Base-by-base conservation (phyloP, 2,113 vertebrate species). In the Tricholaema leucomelas region DNA sequence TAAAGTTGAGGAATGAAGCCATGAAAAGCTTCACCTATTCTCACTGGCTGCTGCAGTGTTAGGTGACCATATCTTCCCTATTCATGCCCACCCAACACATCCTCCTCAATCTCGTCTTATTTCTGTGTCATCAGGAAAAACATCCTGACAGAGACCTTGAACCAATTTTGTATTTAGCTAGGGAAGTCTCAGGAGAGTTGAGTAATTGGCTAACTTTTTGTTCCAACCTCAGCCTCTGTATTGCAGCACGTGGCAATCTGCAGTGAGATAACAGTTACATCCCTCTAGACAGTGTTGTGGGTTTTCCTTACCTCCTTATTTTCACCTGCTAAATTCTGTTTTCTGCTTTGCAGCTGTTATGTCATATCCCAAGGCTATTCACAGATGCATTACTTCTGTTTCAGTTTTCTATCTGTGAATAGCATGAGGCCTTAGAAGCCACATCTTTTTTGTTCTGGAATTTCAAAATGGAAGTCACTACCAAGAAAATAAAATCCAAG, bases 111-210 rank as follows among this genome's bases (percentile, higher is more conserved):
- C 65, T 79, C 36, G 31, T 71, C 63, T 89, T 72, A 78, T 87
- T 93, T 93, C 44, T 79, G 18, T 92, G 58, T 81, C 40, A 54
- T 67, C 44, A 76, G 80, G 63, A 88, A 50, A 91, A 94, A 76
- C 76, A 76, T 1, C 38, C 8, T 66, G 63, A 50, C 44, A 59
- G 59, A 91, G 85, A 88, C 91, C 81, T 96, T 96, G 84, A 94
- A 80, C 75, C 38, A 70, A 55, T 78, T 81, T 74, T 12, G 2
- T 74, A 38, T 92, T 93, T 76, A 93, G 86, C 60, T 84, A 38
- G 28, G 31, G 16, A 72, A 66, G 24, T 82, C 63, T 88, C 91
- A 42, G 48, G 84, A 87, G 71, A 74, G 28, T 52, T 61, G 63
- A 87, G 36, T 79, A 90, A 61, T 80, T 81, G 61, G 50, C 59